A percentile compares a stretch with the other conserved stretches of the same genome.
Conservation (phyloP, 1,140 invertebrate species). For the honey bee (Apis mellifera) region DNA sequence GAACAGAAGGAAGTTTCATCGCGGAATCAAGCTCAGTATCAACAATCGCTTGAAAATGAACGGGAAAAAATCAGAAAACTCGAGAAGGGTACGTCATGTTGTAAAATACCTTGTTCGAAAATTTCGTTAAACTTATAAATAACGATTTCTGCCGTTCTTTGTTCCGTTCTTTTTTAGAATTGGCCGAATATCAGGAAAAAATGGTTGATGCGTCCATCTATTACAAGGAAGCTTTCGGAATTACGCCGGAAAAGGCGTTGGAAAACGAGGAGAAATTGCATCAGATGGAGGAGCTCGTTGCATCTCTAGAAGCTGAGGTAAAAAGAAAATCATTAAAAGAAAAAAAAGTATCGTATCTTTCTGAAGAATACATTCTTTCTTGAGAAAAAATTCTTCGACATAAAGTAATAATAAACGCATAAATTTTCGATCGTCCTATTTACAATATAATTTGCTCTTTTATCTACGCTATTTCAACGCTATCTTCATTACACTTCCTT, state of each 20-base stretch:
- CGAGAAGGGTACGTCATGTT: constrained; percentile 66
- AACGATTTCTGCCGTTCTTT: constrained; percentile 5
- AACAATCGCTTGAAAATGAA: constrained; percentile 74
- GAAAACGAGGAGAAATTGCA: constrained; percentile 76
- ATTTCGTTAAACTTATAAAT: background rate
- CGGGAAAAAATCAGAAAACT: constrained; percentile 72
- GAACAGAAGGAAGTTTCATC: constrained; percentile 81
- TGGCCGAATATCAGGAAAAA: constrained; percentile 72
- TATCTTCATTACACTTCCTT: constrained; percentile 47
- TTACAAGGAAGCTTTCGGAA: constrained; percentile 75
- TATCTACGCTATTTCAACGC: background rate
- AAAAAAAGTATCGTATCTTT: background rate
- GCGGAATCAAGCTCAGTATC: constrained; percentile 71
- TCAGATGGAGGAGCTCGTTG: constrained; percentile 76
- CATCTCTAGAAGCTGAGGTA: constrained; percentile 77
- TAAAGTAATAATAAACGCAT: background rate
- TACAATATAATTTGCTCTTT: constrained; percentile 1
- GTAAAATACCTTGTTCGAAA: too few relatives aligned
- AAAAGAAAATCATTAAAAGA: background rate
- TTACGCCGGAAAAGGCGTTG: constrained; percentile 73
- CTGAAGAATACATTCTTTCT: too few relatives aligned
- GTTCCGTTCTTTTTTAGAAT: constrained; percentile 66
- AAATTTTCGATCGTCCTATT: background rate
- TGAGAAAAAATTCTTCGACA: too few relatives aligned
- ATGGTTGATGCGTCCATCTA: constrained; percentile 66